Evolutionary conservation across 2,888 invertebrate genomes (phyloP).

Genomic region (Gisinianus flammeolus): DNA sequence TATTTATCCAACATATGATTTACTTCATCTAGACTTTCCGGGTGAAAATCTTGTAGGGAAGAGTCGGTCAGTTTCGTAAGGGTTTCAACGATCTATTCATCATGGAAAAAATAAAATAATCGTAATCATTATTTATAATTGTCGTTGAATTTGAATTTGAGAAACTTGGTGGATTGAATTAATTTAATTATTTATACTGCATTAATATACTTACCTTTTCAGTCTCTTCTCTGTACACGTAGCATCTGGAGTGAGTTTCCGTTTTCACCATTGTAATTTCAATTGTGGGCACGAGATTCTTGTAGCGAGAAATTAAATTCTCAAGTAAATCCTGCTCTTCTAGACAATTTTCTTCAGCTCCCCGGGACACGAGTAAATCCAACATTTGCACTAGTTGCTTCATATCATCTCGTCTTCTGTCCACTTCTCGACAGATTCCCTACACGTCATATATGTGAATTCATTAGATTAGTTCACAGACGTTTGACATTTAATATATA

Average conservation of each 20-base stretch:
- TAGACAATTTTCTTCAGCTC: conserved; percentile 78
- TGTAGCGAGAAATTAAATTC: conserved; percentile 82
- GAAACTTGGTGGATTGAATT: background rate
- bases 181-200: background rate
- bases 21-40: conserved; percentile 76
- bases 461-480: too few species aligned
- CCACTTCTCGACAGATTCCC: conserved; percentile 89
- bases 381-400: conserved; percentile 92
- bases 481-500: too few species aligned
- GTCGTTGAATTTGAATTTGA: background rate
- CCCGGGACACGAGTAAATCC: conserved; percentile 82
- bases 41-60: conserved; percentile 61
- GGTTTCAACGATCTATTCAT: conserved; percentile 35
- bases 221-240: conserved; percentile 87
- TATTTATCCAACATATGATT: conserved; percentile 79
- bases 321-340: conserved; percentile 83
- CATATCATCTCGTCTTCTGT: conserved; percentile 89
- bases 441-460: too few species aligned
- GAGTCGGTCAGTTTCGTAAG: conserved; percentile 33
- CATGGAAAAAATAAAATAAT: background rate
- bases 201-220: conserved; percentile 72
- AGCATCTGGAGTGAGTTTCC: conserved; percentile 89
- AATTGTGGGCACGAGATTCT: conserved; percentile 87
- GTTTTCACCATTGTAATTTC: conserved; percentile 93
- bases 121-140: background rate